These are phyloP conservation scores for Rhopilema esculentum DNA, from an alignment of 30 jellyfish, hydroid and myxozoan genomes.

Conservation along the genomic window DNA sequence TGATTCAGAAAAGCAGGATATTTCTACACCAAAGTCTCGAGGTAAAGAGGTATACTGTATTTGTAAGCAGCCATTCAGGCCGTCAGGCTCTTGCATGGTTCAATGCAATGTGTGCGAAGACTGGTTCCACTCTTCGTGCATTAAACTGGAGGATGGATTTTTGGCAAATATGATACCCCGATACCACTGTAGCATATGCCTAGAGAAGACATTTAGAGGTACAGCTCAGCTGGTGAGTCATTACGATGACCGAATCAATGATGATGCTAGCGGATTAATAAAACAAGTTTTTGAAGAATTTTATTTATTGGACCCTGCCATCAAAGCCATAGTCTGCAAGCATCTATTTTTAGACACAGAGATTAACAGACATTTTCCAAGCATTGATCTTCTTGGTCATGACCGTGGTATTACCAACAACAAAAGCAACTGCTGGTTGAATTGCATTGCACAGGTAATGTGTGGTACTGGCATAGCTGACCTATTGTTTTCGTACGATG, in stretches of 20 bases:
- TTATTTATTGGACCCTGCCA: neutral
- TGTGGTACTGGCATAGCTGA: slow-evolving; percentile 30
- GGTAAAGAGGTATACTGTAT: no score
- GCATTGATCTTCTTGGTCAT: neutral
- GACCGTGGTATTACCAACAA: neutral
- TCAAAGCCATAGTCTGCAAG: neutral
- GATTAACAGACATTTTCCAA: neutral
- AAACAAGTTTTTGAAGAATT: neutral
- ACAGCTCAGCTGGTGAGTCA: no score
- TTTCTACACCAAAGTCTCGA: no score
- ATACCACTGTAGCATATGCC: no score
- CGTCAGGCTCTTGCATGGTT: no score
- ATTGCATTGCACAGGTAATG: slow-evolving; percentile 3
- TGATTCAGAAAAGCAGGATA: no score
- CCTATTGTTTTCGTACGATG: neutral
- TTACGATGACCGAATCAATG: neutral
- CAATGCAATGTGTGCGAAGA: no score
- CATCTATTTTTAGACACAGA: neutral
- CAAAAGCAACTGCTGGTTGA: slow-evolving; percentile 15
- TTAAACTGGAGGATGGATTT: no score
- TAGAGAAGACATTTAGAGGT: no score
- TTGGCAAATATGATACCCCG: no score
- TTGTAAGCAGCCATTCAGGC: no score
- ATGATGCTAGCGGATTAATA: neutral
- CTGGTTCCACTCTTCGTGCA: no score